A percentile compares a stretch with the other conserved stretches of the same genome.
phyloP scores from a whole-genome alignment of 1,140 invertebrate species.

The Sinella curviseta region DNA sequence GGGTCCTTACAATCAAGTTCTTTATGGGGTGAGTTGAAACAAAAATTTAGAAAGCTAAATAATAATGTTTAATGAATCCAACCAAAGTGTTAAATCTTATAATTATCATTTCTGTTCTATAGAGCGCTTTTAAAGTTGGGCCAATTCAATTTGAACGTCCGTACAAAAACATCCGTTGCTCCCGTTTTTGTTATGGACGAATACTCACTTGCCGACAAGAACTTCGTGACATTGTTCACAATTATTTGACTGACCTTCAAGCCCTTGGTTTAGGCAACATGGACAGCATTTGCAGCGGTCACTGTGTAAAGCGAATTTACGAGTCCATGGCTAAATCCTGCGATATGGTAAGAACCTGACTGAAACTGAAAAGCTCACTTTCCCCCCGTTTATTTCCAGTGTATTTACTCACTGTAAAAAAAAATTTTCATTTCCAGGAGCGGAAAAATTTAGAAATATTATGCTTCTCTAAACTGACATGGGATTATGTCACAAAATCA shows the following conservation, averaged over 20 bases:
- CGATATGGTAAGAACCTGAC: neutral
- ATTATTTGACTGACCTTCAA: neutral
- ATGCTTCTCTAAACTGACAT: neutral
- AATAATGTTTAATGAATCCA: too few relatives aligned
- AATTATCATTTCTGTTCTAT: neutral
- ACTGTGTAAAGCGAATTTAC: neutral
- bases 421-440: neutral
- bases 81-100: too few relatives aligned
- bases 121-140: neutral
- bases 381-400: too few relatives aligned
- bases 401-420: neutral
- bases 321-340: neutral
- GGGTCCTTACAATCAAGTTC: neutral
- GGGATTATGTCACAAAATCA: neutral
- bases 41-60: too few relatives aligned
- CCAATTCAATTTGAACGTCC: neutral
- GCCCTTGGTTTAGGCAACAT: neutral
- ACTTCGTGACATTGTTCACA: neutral
- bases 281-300: too few relatives aligned
- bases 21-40: neutral
- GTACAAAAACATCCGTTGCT: slow-evolving; percentile 16
- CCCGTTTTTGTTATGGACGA: slow-evolving; percentile 18
- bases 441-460: neutral
- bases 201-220: neutral
- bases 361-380: too few relatives aligned